phyloP scores from a whole-genome alignment of 2,797 vertebrate species.

The Amblyopsis hoosieri region DNA sequence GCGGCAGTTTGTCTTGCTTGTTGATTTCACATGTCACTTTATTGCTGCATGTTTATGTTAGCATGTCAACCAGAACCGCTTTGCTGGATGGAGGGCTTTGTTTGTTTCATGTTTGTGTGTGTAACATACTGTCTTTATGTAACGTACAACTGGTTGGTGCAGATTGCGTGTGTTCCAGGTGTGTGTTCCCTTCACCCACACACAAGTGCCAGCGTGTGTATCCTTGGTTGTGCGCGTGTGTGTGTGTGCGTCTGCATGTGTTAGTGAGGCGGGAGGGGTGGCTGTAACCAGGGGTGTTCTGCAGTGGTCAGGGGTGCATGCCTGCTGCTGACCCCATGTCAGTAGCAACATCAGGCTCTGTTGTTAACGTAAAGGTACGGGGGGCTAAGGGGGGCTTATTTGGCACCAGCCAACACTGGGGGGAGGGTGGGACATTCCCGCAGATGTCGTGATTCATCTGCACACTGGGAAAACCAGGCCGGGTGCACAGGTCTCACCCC shows the following conservation, averaged over 20 bases:
- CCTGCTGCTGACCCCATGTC: conserved; percentile 57
- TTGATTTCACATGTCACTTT: conserved; percentile 25
- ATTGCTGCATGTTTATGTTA: not conserved
- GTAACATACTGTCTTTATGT: conserved; percentile 2
- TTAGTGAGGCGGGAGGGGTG: not conserved
- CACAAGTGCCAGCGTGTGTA: conserved; percentile 22
- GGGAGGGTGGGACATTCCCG: conserved; percentile 66
- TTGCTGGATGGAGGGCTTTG: conserved; percentile 33
- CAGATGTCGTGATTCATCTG: conserved; percentile 78
- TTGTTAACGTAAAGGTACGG: conserved; percentile 64
- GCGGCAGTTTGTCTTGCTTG: conserved; percentile 18
- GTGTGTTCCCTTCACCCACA: conserved; percentile 9
- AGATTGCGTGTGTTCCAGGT: conserved; percentile 33
- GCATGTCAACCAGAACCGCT: conserved; percentile 9
- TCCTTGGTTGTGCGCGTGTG: not conserved
- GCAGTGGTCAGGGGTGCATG: conserved; percentile 19
- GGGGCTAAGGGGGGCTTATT: conserved; percentile 33
- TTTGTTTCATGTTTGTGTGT: conserved; percentile 37
- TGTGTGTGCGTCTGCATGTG: conserved; percentile 6
- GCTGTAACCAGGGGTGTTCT: conserved; percentile 24
- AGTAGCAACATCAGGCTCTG: conserved; percentile 61
- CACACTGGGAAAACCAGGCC: conserved; percentile 60
- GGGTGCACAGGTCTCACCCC: conserved; percentile 52
- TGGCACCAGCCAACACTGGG: conserved; percentile 46
- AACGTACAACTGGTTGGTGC: not conserved